Base-by-base conservation (phyloP, 1,140 invertebrate genomes). In the Drosophila parvula region DNA sequence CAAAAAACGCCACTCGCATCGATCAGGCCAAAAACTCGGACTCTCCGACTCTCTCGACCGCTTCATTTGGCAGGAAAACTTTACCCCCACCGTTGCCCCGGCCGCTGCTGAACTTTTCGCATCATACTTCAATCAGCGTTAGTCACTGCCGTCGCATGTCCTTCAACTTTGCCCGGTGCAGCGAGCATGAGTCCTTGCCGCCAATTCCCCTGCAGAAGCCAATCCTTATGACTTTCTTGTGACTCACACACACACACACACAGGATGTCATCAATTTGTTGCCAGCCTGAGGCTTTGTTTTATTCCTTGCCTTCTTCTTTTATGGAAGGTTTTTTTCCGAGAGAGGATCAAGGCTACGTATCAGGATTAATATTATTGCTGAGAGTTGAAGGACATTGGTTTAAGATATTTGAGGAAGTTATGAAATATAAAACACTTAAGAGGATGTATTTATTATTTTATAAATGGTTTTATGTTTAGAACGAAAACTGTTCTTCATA, bases 81-180 rank as follows among this genome's bases (percentile, higher is more conserved):
- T 69, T 53, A n/a, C n/a, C 11, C 10, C n/a, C 12, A 16, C 32
- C 12, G 22, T 48, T 40, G 5, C 22, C 22, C 38, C 27, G 50
- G 16, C 18, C 51, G 34, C 61, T 48, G 75, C 62, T 61, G 51
- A 86, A 88, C 82, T 88, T 88, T 83, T 83, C 73, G 68, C 64
- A 88, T 83, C 83, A 77, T 83, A 62, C 79, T 75, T 88, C 83
- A 86, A 88, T 88, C 84, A 88, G 71, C 63, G 71, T 76, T 76
- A 81, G 82, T 79, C 77, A 74, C 55, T 74, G 76, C 22, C 60
- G 50, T 47, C 70, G 75, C 58, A 59, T 76, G 70, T 79, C 68
- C 78, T 85, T 85, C 78, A 85, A 75, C 69, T 81, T 61, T 65
- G 48, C 36, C 44, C 38, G 45, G 30, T 79, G 77, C 73, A 68